A percentile compares a stretch with the other conserved stretches of the same genome.
Evolutionary conservation across 2,797 vertebrate genomes (phyloP).

Genomic region (Aldrovandia affinis): DNA sequence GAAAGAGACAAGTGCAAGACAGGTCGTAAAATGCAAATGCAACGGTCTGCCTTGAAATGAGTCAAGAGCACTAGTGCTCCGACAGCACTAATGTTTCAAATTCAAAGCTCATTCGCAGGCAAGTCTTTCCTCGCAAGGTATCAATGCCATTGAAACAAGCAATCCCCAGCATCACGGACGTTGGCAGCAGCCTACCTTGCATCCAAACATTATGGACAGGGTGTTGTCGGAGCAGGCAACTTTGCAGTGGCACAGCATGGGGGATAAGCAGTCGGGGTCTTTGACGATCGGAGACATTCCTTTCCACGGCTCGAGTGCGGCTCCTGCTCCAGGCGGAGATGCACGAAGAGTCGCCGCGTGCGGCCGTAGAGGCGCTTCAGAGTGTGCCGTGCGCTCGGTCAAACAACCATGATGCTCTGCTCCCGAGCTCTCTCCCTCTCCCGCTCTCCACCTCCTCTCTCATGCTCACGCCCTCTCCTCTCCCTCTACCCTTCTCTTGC

Average conservation of each 20-base stretch:
- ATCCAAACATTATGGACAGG: constrained; percentile 95
- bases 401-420: constrained; percentile 20
- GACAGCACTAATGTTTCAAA: too few species aligned
- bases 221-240: constrained; percentile 93
- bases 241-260: constrained; percentile 97
- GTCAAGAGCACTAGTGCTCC: too few species aligned
- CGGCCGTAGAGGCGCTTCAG: constrained; percentile 23
- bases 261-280: constrained; percentile 84
- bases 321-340: neutral
- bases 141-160: constrained; percentile 19
- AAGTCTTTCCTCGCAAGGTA: neutral
- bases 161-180: constrained; percentile 33
- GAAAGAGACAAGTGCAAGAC: neutral
- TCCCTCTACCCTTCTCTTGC: constrained; percentile 7
- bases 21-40: constrained; percentile 26
- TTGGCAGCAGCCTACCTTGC: constrained; percentile 86
- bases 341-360: neutral
- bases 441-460: neutral
- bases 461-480: neutral
- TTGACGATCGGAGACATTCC: constrained; percentile 89
- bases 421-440: constrained; percentile 54
- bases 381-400: constrained; percentile 36
- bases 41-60: neutral
- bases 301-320: constrained; percentile 48
- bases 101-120: too few species aligned